These are phyloP conservation scores for Hyperoplus lanceolatus DNA, from an alignment of 2,797 vertebrate species.

Conservation along the genomic window DNA sequence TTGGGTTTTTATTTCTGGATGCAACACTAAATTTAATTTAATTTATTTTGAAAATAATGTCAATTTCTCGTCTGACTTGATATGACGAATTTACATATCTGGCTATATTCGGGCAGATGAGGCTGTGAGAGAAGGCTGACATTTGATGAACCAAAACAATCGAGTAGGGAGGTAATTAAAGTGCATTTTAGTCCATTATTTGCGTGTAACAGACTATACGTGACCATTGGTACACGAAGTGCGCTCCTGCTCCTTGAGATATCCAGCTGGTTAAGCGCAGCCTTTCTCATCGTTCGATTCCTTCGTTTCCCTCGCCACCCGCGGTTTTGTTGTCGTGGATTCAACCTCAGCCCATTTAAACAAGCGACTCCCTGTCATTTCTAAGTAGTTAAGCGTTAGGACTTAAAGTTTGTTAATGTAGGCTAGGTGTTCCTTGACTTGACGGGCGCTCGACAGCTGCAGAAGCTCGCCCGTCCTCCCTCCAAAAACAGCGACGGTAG, in stretches of 20 bases:
- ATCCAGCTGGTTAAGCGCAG: background rate
- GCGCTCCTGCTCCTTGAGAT: background rate
- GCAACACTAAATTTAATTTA: accelerated
- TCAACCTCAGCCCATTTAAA: background rate
- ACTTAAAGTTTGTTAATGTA: background rate
- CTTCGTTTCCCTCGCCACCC: background rate
- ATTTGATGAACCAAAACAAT: background rate
- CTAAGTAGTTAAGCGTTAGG: no score
- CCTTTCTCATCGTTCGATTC: background rate
- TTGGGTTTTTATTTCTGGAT: accelerated
- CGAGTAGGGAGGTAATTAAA: background rate
- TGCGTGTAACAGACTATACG: accelerated
- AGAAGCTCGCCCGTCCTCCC: background rate
- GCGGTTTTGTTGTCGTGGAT: background rate
- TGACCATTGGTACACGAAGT: accelerated
- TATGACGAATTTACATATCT: background rate
- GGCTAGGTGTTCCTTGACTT: background rate
- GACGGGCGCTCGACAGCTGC: slow-evolving; percentile 40
- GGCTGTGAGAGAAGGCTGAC: background rate
- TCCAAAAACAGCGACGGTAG: background rate
- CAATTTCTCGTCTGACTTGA: accelerated
- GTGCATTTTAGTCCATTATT: background rate
- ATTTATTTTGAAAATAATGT: slow-evolving; percentile 60
- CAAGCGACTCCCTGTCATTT: accelerated
- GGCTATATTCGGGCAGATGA: background rate